phyloP scores from a whole-genome alignment of 2,113 vertebrate genomes.

The Nematolebias whitei region DNA sequence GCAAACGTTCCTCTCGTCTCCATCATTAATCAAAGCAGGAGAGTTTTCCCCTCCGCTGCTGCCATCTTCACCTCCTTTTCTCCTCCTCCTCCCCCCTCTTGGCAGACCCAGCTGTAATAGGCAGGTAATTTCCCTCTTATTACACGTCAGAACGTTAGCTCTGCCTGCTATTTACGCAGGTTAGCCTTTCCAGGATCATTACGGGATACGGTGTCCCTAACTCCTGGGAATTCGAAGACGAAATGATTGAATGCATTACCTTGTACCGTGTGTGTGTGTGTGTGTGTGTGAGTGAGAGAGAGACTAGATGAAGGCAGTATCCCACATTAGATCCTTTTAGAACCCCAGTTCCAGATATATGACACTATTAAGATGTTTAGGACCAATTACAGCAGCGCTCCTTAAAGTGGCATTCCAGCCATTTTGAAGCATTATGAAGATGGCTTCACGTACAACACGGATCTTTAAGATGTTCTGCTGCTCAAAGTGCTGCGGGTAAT shows the following conservation, averaged over 20 bases:
- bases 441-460: constrained; percentile 61
- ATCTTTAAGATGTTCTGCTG: constrained; percentile 55
- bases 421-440: constrained; percentile 71
- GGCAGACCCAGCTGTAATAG: constrained; percentile 85
- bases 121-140: constrained; percentile 85
- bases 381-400: constrained; percentile 64
- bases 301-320: constrained; percentile 63
- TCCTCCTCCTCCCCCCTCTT: constrained; percentile 83
- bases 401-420: constrained; percentile 68
- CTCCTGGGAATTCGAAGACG: constrained; percentile 82
- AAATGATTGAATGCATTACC: constrained; percentile 83
- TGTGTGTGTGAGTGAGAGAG: neutral
- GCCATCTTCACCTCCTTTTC: constrained; percentile 61
- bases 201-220: constrained; percentile 80
- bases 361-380: constrained; percentile 88
- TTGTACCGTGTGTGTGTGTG: constrained; percentile 31
- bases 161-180: constrained; percentile 90
- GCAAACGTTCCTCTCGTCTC: constrained; percentile 34
- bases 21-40: constrained; percentile 1
- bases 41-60: neutral
- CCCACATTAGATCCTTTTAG: constrained; percentile 89
- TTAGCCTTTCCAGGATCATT: constrained; percentile 89
- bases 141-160: constrained; percentile 88
- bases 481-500: constrained; percentile 71
- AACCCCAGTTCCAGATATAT: constrained; percentile 84